Conservation (phyloP, 2,888 invertebrate species). For the Psococerastis gibbosa region DNA sequence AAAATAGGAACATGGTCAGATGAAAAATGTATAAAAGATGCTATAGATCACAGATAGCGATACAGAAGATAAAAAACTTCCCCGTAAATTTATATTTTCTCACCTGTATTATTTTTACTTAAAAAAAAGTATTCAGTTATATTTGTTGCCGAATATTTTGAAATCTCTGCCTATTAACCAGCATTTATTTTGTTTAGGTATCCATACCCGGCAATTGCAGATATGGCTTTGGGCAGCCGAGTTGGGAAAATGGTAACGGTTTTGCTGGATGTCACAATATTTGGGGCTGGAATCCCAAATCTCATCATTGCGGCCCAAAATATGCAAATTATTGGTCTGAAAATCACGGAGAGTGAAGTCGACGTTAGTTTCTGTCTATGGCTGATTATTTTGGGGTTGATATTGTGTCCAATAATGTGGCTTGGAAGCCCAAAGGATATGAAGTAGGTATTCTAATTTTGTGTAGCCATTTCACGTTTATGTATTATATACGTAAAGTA, state of each 20-base stretch:
- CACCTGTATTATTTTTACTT: neutral
- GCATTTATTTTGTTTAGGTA: conserved; percentile 32
- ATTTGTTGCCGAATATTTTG: neutral
- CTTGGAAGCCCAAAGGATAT: conserved; percentile 81
- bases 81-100: too few relatives aligned
- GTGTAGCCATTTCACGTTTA: neutral
- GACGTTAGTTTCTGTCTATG: conserved; percentile 64
- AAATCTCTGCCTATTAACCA: too few relatives aligned
- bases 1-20: too few relatives aligned
- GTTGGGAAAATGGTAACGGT: conserved; percentile 43
- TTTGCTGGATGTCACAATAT: conserved; percentile 53
- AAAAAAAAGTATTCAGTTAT: conserved; percentile 1
- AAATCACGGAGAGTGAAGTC: conserved; percentile 41
- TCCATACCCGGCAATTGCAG: conserved; percentile 70
- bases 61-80: too few relatives aligned
- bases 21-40: too few relatives aligned
- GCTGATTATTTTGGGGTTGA: conserved; percentile 52
- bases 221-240: conserved; percentile 49
- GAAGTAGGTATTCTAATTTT: conserved; percentile 39
- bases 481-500: too few relatives aligned
- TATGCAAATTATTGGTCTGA: conserved; percentile 54
- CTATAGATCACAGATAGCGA: too few relatives aligned
- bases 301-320: conserved; percentile 68
- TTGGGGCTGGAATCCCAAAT: conserved; percentile 61
- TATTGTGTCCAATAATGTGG: conserved; percentile 69